phyloP scores from a whole-genome alignment of 2,797 vertebrate species.

The Coluber constrictor region DNA sequence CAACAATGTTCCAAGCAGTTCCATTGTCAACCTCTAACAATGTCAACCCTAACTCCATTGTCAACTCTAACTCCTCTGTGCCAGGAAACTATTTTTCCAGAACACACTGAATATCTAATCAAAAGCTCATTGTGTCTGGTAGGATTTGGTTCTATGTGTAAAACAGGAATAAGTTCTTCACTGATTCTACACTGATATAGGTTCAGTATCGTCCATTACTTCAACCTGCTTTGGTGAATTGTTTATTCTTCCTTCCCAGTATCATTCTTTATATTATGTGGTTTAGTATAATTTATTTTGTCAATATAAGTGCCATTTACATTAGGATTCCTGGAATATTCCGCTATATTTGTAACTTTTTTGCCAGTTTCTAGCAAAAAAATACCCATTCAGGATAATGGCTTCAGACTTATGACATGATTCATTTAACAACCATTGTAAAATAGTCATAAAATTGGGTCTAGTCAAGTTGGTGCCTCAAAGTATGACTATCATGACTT shows the following conservation, averaged over 20 bases:
- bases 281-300: slow-evolving; percentile 38
- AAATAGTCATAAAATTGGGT: too few relatives aligned
- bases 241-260: not conserved
- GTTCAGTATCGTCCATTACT: not conserved
- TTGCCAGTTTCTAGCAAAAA: too few relatives aligned
- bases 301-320: slow-evolving; percentile 35
- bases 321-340: slow-evolving; percentile 17
- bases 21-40: too few relatives aligned
- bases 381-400: too few relatives aligned
- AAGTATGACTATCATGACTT: too few relatives aligned
- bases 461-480: too few relatives aligned
- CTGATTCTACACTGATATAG: not conserved
- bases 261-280: slow-evolving; percentile 18
- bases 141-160: not conserved
- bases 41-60: too few relatives aligned
- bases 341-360: slow-evolving; percentile 9
- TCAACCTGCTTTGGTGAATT: not conserved
- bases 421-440: too few relatives aligned
- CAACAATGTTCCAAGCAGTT: not conserved
- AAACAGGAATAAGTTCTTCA: not conserved
- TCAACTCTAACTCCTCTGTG: not conserved
- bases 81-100: not conserved
- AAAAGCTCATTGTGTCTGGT: not conserved
- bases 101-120: not conserved
- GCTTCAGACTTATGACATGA: too few relatives aligned